A percentile compares a stretch with the other conserved stretches of the same genome.
Conservation (phyloP, 2,888 invertebrate genomes). For the Pseudococcus viburni region DNA sequence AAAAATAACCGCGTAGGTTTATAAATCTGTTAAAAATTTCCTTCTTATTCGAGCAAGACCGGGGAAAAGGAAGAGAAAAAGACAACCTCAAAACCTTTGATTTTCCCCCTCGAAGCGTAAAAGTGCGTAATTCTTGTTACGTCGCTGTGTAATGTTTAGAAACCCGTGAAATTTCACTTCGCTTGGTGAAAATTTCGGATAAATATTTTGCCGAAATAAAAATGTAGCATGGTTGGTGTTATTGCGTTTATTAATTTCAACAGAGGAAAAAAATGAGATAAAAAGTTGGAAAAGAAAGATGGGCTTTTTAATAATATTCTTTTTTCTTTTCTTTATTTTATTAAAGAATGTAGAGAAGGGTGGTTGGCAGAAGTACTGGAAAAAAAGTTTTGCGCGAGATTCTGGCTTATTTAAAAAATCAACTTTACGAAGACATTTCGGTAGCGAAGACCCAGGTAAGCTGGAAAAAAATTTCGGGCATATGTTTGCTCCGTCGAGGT, state of each 20-base stretch:
- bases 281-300: neutral
- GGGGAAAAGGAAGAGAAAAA: neutral
- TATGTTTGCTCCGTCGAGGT: too few species aligned
- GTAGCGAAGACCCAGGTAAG: neutral
- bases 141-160: neutral
- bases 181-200: neutral
- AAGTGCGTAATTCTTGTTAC: neutral
- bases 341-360: neutral
- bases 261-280: neutral
- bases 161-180: slow-evolving; percentile 1
- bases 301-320: slow-evolving; percentile 2
- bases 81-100: slow-evolving; percentile 4
- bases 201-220: neutral
- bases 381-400: neutral
- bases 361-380: neutral
- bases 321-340: neutral
- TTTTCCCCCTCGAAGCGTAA: neutral
- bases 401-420: neutral
- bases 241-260: slow-evolving; percentile 9
- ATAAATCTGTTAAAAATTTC: neutral
- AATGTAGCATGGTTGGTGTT: neutral
- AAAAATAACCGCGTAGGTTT: slow-evolving; percentile 9
- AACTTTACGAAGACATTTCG: neutral
- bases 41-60: neutral
- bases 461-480: neutral